phyloP scores from a whole-genome alignment of 1,140 invertebrate genomes.

The Papilio polytes region DNA sequence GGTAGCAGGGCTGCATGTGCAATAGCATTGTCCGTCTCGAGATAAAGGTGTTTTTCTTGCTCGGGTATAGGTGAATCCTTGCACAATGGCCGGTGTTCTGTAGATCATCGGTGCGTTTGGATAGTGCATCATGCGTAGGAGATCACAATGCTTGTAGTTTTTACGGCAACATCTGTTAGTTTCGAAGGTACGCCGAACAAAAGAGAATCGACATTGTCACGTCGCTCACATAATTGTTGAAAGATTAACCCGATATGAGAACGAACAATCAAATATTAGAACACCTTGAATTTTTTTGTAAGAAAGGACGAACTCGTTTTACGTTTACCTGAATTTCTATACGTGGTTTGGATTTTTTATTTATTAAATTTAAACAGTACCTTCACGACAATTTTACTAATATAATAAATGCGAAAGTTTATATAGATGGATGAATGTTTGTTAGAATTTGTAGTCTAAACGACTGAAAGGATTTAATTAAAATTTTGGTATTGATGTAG shows the following conservation, averaged over 20 bases:
- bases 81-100: constrained; percentile 73
- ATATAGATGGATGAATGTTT: too few relatives aligned
- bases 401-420: too few relatives aligned
- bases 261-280: constrained; percentile 63
- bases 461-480: too few relatives aligned
- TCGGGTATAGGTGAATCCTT: constrained; percentile 67
- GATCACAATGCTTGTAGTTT: constrained; percentile 66
- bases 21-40: constrained; percentile 65
- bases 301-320: constrained; percentile 43
- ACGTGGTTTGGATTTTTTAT: background rate
- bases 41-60: constrained; percentile 73
- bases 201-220: constrained; percentile 63
- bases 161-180: constrained; percentile 75
- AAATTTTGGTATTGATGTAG: too few relatives aligned
- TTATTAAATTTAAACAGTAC: too few relatives aligned
- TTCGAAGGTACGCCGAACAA: constrained; percentile 62
- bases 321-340: background rate
- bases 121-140: constrained; percentile 78
- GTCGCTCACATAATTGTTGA: constrained; percentile 69
- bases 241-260: constrained; percentile 79
- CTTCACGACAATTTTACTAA: too few relatives aligned
- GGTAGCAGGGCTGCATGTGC: constrained; percentile 76
- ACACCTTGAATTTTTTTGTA: constrained; percentile 75
- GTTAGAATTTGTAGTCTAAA: too few relatives aligned
- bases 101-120: constrained; percentile 66